Evolutionary conservation across 2,888 invertebrate genomes (phyloP).

Genomic region (Eugnorisma glareosa): DNA sequence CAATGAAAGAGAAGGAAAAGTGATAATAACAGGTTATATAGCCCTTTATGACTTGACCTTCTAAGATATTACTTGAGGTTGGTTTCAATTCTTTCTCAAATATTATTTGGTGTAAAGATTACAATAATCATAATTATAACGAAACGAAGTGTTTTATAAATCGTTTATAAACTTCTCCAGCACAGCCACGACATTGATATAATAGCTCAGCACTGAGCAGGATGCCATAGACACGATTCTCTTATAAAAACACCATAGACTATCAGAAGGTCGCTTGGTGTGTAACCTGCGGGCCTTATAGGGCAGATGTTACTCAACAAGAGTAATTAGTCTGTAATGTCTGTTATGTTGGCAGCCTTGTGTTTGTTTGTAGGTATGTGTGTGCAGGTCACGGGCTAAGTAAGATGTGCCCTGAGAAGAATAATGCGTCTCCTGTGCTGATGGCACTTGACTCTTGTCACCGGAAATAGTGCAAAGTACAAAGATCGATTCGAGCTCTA

Average conservation of each 20-base stretch:
- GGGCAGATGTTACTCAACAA: constrained; percentile 63
- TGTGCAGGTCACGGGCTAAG: constrained; percentile 35
- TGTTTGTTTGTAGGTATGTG: constrained; percentile 27
- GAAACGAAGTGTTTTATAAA: not conserved
- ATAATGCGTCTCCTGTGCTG: not conserved
- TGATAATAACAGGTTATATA: not conserved
- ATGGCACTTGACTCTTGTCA: constrained; percentile 24
- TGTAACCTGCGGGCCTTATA: constrained; percentile 51
- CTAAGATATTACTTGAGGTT: not conserved
- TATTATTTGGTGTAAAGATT: not conserved
- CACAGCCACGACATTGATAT: constrained; percentile 27
- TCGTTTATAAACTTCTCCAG: constrained; percentile 1
- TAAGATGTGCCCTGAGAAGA: constrained; percentile 5
- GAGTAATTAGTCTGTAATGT: constrained; percentile 57
- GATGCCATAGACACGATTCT: constrained; percentile 48
- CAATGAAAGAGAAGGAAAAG: not conserved
- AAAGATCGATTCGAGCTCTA: not conserved
- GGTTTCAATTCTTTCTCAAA: not conserved
- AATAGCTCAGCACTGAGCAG: constrained; percentile 2
- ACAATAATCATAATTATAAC: constrained; percentile 2
- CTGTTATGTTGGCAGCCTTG: constrained; percentile 58
- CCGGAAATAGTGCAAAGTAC: constrained; percentile 16
- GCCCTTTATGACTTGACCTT: constrained; percentile 1
- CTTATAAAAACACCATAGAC: constrained; percentile 54
- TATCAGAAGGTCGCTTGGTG: constrained; percentile 46